A percentile compares a stretch with the other conserved stretches of the same genome.
Evolutionary conservation across 1,140 invertebrate genomes (phyloP).

Genomic region (Akabosia matsudoensis): DNA sequence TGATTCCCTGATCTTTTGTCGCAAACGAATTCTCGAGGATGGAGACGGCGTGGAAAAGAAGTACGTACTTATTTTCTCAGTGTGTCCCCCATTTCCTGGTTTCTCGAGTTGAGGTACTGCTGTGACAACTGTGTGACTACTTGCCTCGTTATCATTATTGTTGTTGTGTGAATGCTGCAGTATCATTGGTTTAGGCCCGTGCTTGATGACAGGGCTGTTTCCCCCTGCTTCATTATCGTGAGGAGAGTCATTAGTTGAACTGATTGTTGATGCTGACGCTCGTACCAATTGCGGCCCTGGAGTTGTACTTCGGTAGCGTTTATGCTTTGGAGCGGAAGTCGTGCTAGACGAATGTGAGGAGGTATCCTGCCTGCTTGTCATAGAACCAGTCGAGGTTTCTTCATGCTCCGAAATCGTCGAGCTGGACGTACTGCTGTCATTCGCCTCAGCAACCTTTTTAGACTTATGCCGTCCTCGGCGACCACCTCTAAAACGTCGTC

Average conservation of each 20-base stretch:
- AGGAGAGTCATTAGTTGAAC: not conserved
- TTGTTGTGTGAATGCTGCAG: conserved; percentile 3
- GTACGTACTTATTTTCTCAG: conserved; percentile 35
- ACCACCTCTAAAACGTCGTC: conserved; percentile 16
- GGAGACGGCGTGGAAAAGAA: conserved; percentile 23
- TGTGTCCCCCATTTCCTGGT: conserved; percentile 24
- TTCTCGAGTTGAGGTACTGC: conserved; percentile 33
- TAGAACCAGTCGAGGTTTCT: not conserved
- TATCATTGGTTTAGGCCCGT: conserved; percentile 34
- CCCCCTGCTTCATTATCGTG: not conserved
- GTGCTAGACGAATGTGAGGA: not conserved
- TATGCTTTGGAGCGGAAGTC: not conserved
- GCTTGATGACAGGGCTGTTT: conserved; percentile 2
- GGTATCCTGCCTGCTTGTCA: too few relatives aligned
- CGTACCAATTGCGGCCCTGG: not conserved
- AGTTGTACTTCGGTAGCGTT: conserved; percentile 8
- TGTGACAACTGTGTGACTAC: not conserved
- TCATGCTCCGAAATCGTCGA: not conserved
- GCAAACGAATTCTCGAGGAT: not conserved
- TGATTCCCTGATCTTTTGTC: not conserved
- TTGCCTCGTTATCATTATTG: not conserved
- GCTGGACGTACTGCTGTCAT: not conserved
- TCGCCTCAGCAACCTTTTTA: conserved; percentile 29
- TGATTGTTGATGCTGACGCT: not conserved
- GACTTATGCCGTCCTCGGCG: conserved; percentile 18